Evolutionary conservation across 2,888 invertebrate species (phyloP), one percentile per base, ranked within the genome.

Genomic region (Caprella mutica): DNA sequence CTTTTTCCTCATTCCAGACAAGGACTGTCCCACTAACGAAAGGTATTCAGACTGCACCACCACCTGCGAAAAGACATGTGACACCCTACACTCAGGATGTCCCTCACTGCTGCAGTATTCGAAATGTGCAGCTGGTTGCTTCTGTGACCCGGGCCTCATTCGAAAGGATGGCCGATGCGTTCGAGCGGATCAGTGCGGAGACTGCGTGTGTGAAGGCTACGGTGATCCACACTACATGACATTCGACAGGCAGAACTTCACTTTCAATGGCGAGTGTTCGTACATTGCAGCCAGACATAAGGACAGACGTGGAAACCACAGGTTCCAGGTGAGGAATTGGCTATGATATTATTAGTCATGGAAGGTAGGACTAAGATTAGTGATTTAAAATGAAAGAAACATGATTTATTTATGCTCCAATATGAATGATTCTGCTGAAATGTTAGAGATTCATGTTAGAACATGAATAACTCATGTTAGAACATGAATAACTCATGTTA

Each of bases 251-350:
- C 81, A 79, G 61, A 83, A 84, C 68, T 82, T 85, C 67, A 84
- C 84, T 0, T 84, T 86, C 71, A 81, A 84, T 65, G 87, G 86
- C 5, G 86, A 86, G 71, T 92, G 92, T 71, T 86, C 86, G 0
- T 90, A 89, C 70, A 76, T 89, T 27, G 79, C 88, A 52, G 82
- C 87, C 0, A 74, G 84, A 30, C 82, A 84, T 71, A 73, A 77
- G 48, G 61, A 60, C 23, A 54, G 67, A 1, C 61, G 61, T 2
- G 78, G 77, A 9, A 71, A 71, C 14, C 71, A 76, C 69, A 66
- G 78, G 72, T 75, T 77, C 70, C 74, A 79, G 73, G 71, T 80
- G 68, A 64, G 48, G 5, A 4, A 17, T n/a, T 29, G 19, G 29
- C 19, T 17, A 38, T 38, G 19, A 38, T 38, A 38, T 3, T 38